Conservation (phyloP, 2,797 vertebrate species). For the Rhinoraja longicauda region DNA sequence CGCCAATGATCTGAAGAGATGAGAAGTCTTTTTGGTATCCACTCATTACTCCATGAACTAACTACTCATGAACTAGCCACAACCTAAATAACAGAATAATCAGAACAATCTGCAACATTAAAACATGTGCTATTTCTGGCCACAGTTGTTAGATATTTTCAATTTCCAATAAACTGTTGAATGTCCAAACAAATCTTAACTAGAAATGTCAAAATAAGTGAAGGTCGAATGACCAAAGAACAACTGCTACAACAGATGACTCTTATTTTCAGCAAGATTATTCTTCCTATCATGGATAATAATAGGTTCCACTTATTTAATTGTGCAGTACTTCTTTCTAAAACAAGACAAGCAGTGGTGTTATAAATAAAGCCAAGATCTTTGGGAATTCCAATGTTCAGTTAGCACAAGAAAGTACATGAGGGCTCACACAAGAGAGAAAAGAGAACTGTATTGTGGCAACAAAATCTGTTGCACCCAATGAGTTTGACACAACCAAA, state of each 20-base stretch:
- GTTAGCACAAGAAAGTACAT: neutral
- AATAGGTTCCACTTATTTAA: conserved; percentile 17
- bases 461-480: no score
- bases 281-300: conserved; percentile 27
- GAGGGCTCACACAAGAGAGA: neutral
- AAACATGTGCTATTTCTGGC: neutral
- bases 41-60: neutral
- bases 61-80: neutral
- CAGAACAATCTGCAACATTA: neutral
- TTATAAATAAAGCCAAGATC: conserved; percentile 1
- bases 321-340: neutral
- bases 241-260: neutral
- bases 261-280: neutral
- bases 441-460: neutral
- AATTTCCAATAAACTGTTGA: conserved; percentile 33
- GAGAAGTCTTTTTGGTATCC: neutral
- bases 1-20: neutral
- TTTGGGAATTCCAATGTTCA: neutral
- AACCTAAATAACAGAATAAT: neutral
- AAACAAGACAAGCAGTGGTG: neutral
- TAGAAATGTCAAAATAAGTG: conserved; percentile 3
- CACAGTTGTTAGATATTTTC: neutral
- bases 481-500: no score
- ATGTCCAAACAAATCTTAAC: conserved; percentile 11
- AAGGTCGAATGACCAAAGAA: neutral